A percentile compares a stretch with the other conserved stretches of the same genome.
Conservation (phyloP, 2,113 vertebrate species). For the Stomatorhinus ivindoensis region DNA sequence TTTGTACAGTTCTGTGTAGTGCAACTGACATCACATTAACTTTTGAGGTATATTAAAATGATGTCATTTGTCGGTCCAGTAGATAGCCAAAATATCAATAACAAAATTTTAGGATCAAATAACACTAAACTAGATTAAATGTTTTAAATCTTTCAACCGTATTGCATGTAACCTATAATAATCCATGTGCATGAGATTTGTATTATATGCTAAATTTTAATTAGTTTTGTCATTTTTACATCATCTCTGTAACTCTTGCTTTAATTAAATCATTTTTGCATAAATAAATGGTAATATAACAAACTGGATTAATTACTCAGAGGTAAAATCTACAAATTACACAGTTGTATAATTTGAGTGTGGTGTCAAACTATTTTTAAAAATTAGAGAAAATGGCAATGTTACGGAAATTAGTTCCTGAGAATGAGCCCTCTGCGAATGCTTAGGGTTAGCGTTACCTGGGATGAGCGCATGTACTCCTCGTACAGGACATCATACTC, state of each 20-base stretch:
- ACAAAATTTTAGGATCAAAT: background rate
- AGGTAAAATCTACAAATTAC: background rate
- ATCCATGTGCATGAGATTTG: background rate
- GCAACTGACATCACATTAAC: background rate
- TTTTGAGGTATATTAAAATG: background rate
- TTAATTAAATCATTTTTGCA: background rate
- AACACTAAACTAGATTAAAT: background rate
- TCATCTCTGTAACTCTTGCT: background rate
- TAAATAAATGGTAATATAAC: background rate
- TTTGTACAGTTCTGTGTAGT: background rate
- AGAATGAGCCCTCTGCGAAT: background rate
- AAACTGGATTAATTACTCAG: background rate
- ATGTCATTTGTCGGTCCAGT: background rate
- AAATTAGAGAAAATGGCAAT: background rate
- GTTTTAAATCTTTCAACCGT: background rate
- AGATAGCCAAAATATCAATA: background rate
- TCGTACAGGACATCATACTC: slow-evolving; percentile 70
- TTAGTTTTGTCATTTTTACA: background rate
- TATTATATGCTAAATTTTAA: background rate
- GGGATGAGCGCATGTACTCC: slow-evolving; percentile 68
- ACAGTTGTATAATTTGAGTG: background rate
- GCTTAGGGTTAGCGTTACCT: slow-evolving; percentile 36
- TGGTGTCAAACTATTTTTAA: background rate
- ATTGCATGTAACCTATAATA: background rate
- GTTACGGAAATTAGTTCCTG: background rate